phyloP scores from a whole-genome alignment of 2,888 invertebrate genomes.

The Hirudinaria manillensis region DNA sequence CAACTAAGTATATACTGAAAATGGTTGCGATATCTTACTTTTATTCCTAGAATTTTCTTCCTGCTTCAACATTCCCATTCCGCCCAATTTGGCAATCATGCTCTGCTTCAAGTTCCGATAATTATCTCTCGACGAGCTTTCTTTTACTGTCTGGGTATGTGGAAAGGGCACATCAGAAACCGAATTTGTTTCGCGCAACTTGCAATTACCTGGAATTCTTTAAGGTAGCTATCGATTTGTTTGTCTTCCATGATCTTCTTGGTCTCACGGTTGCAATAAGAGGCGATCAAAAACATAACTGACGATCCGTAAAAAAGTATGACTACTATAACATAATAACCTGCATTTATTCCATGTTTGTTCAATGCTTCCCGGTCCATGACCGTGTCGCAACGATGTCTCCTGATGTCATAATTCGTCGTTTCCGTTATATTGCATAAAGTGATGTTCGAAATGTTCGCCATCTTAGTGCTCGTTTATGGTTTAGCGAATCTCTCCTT shows the following conservation, averaged over 20 bases:
- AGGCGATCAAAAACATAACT: conserved; percentile 52
- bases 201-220: conserved; percentile 34
- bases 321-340: conserved; percentile 51
- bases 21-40: no score
- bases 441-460: neutral
- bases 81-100: conserved; percentile 32
- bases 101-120: conserved; percentile 38
- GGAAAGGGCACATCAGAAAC: neutral
- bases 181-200: neutral
- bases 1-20: no score
- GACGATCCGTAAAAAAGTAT: conserved; percentile 51
- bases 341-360: conserved; percentile 41
- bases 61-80: conserved; percentile 15
- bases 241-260: conserved; percentile 37
- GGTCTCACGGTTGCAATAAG: conserved; percentile 45
- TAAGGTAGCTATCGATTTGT: conserved; percentile 40
- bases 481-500: neutral
- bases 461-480: neutral
- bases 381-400: neutral
- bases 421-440: conserved; percentile 7
- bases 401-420: neutral
- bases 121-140: conserved; percentile 36
- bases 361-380: neutral
- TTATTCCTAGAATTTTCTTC: no score
- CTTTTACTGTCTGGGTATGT: conserved; percentile 36